Conservation (phyloP, 2,113 vertebrate genomes). For the Protobothrops mucrosquamatus region DNA sequence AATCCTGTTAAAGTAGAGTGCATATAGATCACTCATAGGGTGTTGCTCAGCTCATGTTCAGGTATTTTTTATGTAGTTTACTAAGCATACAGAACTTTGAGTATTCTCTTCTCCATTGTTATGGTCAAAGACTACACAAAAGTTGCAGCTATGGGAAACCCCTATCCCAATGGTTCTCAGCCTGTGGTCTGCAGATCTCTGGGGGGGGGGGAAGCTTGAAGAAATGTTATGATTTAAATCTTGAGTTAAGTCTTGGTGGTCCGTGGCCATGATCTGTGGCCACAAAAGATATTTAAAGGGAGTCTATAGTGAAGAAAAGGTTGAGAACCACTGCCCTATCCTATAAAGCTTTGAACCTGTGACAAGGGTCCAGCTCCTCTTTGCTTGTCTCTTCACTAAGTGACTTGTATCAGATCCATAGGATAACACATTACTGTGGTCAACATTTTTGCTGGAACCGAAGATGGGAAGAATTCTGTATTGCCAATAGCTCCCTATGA, state of each 20-base stretch:
- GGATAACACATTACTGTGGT: not conserved
- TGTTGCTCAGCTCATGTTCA: not conserved
- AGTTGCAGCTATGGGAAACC: not conserved
- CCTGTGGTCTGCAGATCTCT: not conserved
- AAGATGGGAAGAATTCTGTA: not conserved
- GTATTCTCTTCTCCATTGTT: not conserved
- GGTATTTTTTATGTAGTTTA: not conserved
- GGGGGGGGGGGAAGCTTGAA: not conserved
- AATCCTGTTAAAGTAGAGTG: not conserved
- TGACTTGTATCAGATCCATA: not conserved
- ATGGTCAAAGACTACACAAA: not conserved
- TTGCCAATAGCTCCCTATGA: not conserved
- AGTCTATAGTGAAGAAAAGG: not conserved
- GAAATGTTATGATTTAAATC: not conserved
- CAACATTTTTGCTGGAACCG: not conserved
- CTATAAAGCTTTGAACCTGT: not conserved
- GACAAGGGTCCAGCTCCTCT: accelerated
- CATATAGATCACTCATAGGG: not conserved
- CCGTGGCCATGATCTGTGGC: not conserved
- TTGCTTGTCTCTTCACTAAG: not conserved
- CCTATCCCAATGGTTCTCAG: not conserved
- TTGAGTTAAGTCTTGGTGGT: not conserved
- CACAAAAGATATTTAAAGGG: not conserved
- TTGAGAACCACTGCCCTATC: not conserved
- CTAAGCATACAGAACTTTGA: no score